These are phyloP conservation scores for Zhuqinia jingwanae DNA, from an alignment of 2,888 invertebrate species.

Conservation along the genomic window DNA sequence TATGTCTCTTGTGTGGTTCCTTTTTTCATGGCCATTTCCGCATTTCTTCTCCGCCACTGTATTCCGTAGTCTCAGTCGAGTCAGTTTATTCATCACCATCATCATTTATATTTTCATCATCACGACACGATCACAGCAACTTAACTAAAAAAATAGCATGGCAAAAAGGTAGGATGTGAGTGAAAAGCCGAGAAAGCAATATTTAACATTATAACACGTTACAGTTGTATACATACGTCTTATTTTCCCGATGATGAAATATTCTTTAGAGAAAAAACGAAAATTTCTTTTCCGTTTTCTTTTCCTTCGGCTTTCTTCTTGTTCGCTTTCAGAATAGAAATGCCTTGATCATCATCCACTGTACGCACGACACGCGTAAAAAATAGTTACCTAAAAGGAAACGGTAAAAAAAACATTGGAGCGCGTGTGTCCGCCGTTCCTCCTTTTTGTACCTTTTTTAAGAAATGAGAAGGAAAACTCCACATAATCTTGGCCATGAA, in stretches of 20 bases:
- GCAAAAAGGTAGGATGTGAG: background rate
- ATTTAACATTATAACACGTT: background rate
- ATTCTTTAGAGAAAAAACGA: background rate
- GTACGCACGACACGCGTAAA: background rate
- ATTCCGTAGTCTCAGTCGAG: background rate
- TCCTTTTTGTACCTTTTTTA: background rate
- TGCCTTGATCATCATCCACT: constrained; percentile 4
- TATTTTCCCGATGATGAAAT: constrained; percentile 5
- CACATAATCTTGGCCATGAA: constrained; percentile 44
- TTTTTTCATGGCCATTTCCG: constrained; percentile 39
- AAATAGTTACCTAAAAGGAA: background rate
- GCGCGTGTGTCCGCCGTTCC: background rate
- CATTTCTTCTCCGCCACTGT: background rate
- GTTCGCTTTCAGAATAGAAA: constrained; percentile 29
- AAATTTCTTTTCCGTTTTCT: background rate
- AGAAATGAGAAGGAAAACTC: background rate
- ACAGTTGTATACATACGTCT: background rate
- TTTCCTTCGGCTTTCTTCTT: background rate
- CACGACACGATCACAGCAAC: background rate
- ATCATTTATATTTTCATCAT: too few species aligned
- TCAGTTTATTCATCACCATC: background rate
- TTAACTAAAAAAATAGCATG: background rate
- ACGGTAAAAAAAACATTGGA: background rate
- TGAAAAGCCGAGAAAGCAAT: background rate
- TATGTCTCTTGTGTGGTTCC: background rate